Percentiles rank a stretch among this genome's conserved stretches.
Evolutionary conservation across 2,113 vertebrate genomes (phyloP).

Genomic region (Pelvicachromis taeniatus): DNA sequence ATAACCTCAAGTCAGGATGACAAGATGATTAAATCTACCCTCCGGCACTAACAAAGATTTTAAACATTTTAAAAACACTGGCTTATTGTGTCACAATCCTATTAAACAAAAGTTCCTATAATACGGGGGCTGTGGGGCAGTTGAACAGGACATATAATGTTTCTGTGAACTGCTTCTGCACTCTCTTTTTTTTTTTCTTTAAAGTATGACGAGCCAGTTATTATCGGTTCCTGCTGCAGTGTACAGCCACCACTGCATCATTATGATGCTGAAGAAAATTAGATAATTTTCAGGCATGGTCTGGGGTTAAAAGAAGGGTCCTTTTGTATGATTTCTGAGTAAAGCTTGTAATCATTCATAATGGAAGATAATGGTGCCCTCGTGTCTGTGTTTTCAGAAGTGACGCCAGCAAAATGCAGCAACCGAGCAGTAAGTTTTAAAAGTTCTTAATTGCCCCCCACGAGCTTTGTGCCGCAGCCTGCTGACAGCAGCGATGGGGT

Average conservation of each 20-base stretch:
- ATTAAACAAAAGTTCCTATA: not conserved
- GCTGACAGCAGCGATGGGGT: not conserved
- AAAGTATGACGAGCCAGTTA: not conserved
- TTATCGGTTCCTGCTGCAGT: not conserved
- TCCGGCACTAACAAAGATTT: rapidly evolving
- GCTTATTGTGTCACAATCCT: not conserved
- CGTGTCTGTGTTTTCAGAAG: not conserved
- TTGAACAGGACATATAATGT: not conserved
- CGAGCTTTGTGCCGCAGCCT: not conserved
- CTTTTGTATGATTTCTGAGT: not conserved
- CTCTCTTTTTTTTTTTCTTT: not conserved
- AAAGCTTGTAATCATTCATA: not conserved
- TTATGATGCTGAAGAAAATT: not conserved
- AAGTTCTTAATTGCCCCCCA: not conserved
- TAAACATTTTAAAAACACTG: not conserved
- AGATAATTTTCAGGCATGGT: not conserved
- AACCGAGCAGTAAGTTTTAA: not conserved
- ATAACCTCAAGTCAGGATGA: rapidly evolving
- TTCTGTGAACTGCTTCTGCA: not conserved
- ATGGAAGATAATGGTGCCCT: not conserved
- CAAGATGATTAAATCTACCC: not conserved
- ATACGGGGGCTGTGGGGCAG: not conserved
- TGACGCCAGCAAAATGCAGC: not conserved
- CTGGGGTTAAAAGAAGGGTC: not conserved
- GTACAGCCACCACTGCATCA: not conserved